phyloP scores from a whole-genome alignment of 2,113 vertebrate species.

The Panurus biarmicus region DNA sequence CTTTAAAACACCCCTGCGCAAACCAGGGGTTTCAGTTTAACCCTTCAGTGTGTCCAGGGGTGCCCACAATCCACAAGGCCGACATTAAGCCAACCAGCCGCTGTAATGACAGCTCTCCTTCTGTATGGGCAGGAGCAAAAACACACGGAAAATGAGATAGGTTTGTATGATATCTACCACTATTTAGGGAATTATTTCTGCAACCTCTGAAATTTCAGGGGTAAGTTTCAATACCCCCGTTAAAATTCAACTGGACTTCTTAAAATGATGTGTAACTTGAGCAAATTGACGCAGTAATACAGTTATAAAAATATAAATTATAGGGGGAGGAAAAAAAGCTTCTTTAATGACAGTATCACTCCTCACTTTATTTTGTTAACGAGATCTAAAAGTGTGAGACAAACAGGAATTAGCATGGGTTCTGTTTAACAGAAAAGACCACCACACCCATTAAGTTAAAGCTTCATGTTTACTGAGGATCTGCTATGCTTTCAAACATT shows the following conservation, averaged over 20 bases:
- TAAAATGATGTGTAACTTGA: background rate
- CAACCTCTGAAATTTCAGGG: background rate
- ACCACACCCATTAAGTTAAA: background rate
- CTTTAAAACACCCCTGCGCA: background rate
- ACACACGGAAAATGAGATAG: background rate
- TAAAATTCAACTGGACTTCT: background rate
- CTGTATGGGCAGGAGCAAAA: background rate
- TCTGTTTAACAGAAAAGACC: background rate
- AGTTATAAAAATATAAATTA: background rate
- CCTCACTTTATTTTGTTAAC: background rate
- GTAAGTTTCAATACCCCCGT: background rate
- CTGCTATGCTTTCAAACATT: background rate
- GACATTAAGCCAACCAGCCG: background rate
- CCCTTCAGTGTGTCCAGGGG: background rate
- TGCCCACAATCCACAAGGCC: background rate
- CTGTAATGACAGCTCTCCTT: background rate
- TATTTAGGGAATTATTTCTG: background rate
- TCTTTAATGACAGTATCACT: background rate
- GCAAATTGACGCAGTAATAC: background rate
- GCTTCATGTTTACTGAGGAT: background rate
- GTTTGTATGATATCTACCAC: background rate
- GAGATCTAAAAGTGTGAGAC: background rate
- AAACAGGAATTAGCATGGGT: background rate
- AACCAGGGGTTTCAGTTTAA: background rate
- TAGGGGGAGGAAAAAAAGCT: accelerated